Base-by-base conservation (phyloP, 2,797 vertebrate genomes). In the Rhynchotus rufescens region DNA sequence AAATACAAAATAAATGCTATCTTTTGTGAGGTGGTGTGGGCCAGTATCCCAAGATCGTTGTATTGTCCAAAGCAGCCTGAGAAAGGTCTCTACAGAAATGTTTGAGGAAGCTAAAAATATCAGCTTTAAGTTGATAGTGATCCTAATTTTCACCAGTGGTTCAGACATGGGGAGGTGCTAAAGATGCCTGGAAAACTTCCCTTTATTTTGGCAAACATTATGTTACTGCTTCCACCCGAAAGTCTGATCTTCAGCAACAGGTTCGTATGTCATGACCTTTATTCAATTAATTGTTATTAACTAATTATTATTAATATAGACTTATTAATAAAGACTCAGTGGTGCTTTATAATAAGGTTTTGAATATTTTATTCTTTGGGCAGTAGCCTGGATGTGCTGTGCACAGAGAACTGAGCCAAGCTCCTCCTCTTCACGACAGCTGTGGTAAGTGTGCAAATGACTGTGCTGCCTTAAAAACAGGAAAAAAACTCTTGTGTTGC, bases 391-490 rank as follows among this genome's bases (percentile, higher is more conserved):
- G 67, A 42, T 13, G 1, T 60, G 10, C 57, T 81, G 23, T 10
- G 1, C 84, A n/a, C 56, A 62, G 84, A 26, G 40, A 62, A 86
- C 45, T n/a, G 51, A 68, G 30, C 52, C 69, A 40, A 86, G 86
- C 45, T 54, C 17, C 6, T 64, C 44, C 6, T 64, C 44, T 82
- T 86, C 59, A 49, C 45, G 65, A 68, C 56, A 90, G 80, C 72
- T 67, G 28, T 88, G 30, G 77, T 88, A 88, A 82, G 61, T 4
- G n/a, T 45, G 71, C 62, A 80, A 80, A 90, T 45, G 56, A 56
- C 82, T 75, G 65, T 56, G n/a, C 84, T 86, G 36, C 60, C 38
- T 72, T 57, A 20, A 93, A 92, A 92, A 96, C 84, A 94, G 95
- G 92, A 94, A 90, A 85, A 36, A 95, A 91, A 76, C 10, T 14